Base-by-base conservation (phyloP, 2,113 vertebrate genomes). In the Opisthocomus hoazin region DNA sequence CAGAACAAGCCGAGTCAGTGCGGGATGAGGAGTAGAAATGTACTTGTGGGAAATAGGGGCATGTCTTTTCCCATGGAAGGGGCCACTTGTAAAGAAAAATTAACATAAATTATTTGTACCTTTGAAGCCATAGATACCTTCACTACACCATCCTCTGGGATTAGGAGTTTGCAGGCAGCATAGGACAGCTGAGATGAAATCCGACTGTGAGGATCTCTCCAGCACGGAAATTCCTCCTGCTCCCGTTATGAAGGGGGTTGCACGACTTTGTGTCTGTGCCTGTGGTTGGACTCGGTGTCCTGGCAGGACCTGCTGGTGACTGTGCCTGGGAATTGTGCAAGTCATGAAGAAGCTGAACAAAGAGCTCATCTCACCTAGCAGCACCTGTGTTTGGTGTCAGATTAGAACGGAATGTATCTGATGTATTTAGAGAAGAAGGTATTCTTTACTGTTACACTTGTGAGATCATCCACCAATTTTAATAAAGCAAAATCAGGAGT, bases 51-150 rank as follows among this genome's bases (percentile, higher is more conserved):
- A 96, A 79, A 74, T 4, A 64, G 43, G 56, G 21, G 4, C 24
- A 60, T 57, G 45, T 69, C 39, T 53, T 17, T 46, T 89, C 84
- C 65, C n/a, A 10, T 24, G 57, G 32, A 93, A 82, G 70, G 69
- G 87, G 57, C 11, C 41, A 84, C 45, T 64, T 78, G 54, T 91
- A 87, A 71, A 82, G 84, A 83, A 58, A 91, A 87, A 87, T 85
- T 89, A 94, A 32, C 73, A 91, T 95, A 83, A 94, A 96, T 95
- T 85, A 91, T 95, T 92, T 84, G 74, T 84, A 66, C 50, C 37
- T 43, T 93, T 89, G 78, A 87, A 93, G 74, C 18, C 43, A 91
- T 22, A 56, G 83, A 94, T 79, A 94, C 66, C 58, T 77, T 85
- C 36, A 56, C n/a, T 89, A 76, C 34, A 77, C 7, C 54, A 63